These are phyloP conservation scores for Caenorhabditis sp. DNA, from an alignment of 2,888 invertebrate genomes.

Conservation along the genomic window DNA sequence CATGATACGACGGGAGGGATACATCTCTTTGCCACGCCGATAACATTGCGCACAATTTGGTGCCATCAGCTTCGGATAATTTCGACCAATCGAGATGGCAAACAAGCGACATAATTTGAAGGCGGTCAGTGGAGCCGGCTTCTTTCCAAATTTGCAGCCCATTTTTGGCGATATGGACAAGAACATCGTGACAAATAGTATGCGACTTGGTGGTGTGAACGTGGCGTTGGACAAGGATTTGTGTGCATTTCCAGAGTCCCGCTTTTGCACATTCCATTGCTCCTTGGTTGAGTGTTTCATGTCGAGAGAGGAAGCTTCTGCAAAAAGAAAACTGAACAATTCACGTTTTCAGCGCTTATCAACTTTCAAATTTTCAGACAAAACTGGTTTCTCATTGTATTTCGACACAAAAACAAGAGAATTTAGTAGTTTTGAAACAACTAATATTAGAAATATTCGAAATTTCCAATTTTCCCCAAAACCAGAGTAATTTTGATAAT, in stretches of 20 bases:
- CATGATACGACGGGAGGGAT: slow-evolving; percentile 28
- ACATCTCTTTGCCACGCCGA: slow-evolving; percentile 44
- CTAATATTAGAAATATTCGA: too few relatives aligned
- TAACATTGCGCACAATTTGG: slow-evolving; percentile 31
- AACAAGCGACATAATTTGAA: slow-evolving; percentile 40
- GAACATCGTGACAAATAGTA: slow-evolving; percentile 14
- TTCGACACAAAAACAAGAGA: too few relatives aligned
- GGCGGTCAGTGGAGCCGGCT: slow-evolving; percentile 14
- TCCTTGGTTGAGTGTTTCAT: slow-evolving; percentile 34
- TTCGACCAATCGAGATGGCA: slow-evolving; percentile 46
- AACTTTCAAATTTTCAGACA: too few relatives aligned
- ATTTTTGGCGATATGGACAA: slow-evolving; percentile 30
- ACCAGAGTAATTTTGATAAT: too few relatives aligned
- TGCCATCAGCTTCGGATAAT: slow-evolving; percentile 25
- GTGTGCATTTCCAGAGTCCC: slow-evolving; percentile 36
- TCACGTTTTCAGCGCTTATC: too few relatives aligned
- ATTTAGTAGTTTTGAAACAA: too few relatives aligned
- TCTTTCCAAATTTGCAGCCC: slow-evolving; percentile 38
- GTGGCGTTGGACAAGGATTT: slow-evolving; percentile 20
- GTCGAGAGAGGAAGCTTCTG: slow-evolving; percentile 40
- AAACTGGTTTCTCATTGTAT: too few relatives aligned
- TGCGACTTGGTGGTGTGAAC: slow-evolving; percentile 12
- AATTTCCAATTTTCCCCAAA: too few relatives aligned
- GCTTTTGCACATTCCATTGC: slow-evolving; percentile 30
- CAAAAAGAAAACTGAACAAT: slow-evolving; percentile 7